Conservation (phyloP, 2,113 vertebrate genomes). For the Corythornis cristatus region DNA sequence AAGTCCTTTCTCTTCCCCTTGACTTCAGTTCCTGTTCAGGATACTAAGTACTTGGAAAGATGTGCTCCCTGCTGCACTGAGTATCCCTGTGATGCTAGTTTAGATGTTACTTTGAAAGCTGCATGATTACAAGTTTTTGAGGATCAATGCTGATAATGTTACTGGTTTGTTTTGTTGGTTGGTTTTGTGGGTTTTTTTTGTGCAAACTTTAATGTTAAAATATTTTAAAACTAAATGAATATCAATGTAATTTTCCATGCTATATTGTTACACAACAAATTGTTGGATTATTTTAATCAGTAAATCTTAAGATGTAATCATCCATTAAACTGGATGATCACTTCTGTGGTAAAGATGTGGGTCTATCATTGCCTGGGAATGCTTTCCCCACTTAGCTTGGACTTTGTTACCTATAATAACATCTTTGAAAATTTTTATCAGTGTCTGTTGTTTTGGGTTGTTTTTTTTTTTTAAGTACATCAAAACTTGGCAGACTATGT, state of each 20-base stretch:
- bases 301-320: neutral
- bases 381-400: neutral
- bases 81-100: neutral
- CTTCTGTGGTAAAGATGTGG: neutral
- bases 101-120: neutral
- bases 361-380: neutral
- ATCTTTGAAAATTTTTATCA: neutral
- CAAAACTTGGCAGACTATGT: neutral
- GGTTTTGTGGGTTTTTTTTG: neutral
- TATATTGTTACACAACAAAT: neutral
- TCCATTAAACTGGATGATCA: neutral
- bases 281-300: neutral
- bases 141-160: neutral
- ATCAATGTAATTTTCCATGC: neutral
- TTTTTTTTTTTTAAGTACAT: neutral
- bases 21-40: neutral
- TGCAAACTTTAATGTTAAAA: neutral
- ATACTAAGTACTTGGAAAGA: neutral
- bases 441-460: neutral
- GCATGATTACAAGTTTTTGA: neutral
- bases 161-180: neutral
- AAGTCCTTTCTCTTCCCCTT: neutral
- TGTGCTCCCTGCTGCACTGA: neutral
- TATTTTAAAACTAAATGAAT: neutral
- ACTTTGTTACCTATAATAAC: neutral